Conservation (phyloP, 35 echinoderm and acorn worm genomes). For the Anneissia japonica region DNA sequence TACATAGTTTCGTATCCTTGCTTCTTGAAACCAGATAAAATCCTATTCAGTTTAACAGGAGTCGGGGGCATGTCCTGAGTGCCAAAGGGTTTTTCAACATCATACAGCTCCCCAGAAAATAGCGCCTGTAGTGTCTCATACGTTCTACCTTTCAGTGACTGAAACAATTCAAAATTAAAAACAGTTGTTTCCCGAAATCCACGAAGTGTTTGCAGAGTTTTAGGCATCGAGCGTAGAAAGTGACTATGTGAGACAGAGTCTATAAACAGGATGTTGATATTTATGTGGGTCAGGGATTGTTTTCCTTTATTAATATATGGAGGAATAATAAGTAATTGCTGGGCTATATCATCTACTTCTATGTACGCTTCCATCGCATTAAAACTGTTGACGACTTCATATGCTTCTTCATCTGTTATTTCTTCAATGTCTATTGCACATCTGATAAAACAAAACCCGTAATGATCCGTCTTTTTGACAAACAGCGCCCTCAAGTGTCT, state of each 20-base stretch:
- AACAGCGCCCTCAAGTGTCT: slow-evolving; percentile 32
- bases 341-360: slow-evolving; percentile 8
- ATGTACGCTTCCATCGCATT: neutral
- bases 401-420: slow-evolving; percentile 5
- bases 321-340: slow-evolving; percentile 70
- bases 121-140: slow-evolving; percentile 69
- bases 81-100: slow-evolving; percentile 43
- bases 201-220: slow-evolving; percentile 37
- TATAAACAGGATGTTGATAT: slow-evolving; percentile 65
- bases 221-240: slow-evolving; percentile 65
- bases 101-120: slow-evolving; percentile 54
- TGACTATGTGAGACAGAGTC: slow-evolving; percentile 92
- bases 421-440: slow-evolving; percentile 34
- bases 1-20: slow-evolving; percentile 60
- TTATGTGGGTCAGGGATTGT: slow-evolving; percentile 22
- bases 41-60: slow-evolving; percentile 6
- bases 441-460: slow-evolving; percentile 67
- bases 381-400: slow-evolving; percentile 9
- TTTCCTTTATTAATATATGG: neutral
- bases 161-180: slow-evolving; percentile 73
- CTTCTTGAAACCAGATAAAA: slow-evolving; percentile 52
- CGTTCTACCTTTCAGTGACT: slow-evolving; percentile 76
- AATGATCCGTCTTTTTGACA: slow-evolving; percentile 1
- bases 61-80: slow-evolving; percentile 53
- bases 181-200: slow-evolving; percentile 44